These are phyloP conservation scores for Metallyticus violacea DNA, from an alignment of 2,888 invertebrate species.

Conservation along the genomic window DNA sequence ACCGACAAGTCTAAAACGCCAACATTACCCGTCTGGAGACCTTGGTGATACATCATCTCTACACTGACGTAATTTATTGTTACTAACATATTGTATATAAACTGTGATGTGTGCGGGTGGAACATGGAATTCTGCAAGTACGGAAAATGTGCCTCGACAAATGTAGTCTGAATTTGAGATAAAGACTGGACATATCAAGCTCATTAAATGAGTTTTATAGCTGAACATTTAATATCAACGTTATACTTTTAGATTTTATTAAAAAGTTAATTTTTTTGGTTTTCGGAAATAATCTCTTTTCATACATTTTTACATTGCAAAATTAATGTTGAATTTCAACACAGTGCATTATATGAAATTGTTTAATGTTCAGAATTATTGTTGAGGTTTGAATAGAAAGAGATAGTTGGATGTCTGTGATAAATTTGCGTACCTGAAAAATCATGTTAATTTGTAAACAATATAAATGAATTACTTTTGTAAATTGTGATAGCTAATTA, in stretches of 20 bases:
- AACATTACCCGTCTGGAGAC: slow-evolving; percentile 27
- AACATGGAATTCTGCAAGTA: not conserved
- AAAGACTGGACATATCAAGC: not conserved
- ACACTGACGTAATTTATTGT: too few species aligned
- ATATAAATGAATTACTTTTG: not conserved
- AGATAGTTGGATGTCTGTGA: not conserved
- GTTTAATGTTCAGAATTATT: not conserved
- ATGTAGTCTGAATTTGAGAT: not conserved
- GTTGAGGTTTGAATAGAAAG: not conserved
- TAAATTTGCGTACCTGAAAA: not conserved
- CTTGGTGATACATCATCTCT: slow-evolving; percentile 23
- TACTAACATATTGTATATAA: not conserved
- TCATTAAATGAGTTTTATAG: not conserved
- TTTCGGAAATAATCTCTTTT: not conserved
- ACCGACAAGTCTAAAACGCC: not conserved
- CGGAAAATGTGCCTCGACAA: not conserved
- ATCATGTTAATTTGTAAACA: not conserved
- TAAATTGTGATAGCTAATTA: not conserved
- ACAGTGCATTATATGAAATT: not conserved
- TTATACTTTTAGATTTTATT: not conserved
- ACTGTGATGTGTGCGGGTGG: not conserved
- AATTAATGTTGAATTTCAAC: not conserved
- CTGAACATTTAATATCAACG: not conserved
- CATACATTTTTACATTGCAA: not conserved
- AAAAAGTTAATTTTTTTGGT: not conserved